These are phyloP conservation scores for Ooceraea biroi DNA, from an alignment of 1,140 invertebrate genomes.

Conservation along the genomic window DNA sequence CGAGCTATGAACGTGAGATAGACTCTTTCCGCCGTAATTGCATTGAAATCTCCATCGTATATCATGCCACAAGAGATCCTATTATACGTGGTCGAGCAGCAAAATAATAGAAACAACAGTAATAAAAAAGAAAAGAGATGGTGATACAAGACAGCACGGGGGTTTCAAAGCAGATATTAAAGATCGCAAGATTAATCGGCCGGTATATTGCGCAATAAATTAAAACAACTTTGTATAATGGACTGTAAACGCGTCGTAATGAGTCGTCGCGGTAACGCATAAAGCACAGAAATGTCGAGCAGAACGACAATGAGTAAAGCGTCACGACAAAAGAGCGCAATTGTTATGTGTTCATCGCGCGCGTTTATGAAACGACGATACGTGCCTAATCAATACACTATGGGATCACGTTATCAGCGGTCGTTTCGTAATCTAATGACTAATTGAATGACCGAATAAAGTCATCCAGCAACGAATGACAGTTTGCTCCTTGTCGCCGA, in stretches of 20 bases:
- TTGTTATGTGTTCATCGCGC: neutral
- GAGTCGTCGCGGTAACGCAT: neutral
- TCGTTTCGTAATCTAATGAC: conserved; percentile 19
- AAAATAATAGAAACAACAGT: conserved; percentile 15
- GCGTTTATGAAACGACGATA: conserved; percentile 18
- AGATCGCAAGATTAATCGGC: neutral
- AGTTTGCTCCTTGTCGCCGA: neutral
- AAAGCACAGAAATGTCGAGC: neutral
- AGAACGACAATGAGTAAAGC: conserved; percentile 3
- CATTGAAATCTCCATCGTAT: neutral
- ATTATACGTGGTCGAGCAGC: neutral
- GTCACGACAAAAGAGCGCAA: neutral
- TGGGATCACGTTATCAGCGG: conserved; percentile 15
- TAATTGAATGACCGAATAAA: conserved; percentile 32
- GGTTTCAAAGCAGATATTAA: neutral
- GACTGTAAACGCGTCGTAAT: neutral
- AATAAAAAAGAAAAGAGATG: neutral
- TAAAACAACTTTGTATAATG: neutral
- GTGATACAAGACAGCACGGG: neutral
- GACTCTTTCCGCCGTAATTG: neutral
- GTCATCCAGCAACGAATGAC: neutral
- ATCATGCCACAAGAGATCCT: neutral
- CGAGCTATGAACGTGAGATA: neutral
- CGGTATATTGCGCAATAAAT: neutral
- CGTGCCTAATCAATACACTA: conserved; percentile 38